Conservation (phyloP, 2,888 invertebrate genomes). For the Cheilosia urbana region DNA sequence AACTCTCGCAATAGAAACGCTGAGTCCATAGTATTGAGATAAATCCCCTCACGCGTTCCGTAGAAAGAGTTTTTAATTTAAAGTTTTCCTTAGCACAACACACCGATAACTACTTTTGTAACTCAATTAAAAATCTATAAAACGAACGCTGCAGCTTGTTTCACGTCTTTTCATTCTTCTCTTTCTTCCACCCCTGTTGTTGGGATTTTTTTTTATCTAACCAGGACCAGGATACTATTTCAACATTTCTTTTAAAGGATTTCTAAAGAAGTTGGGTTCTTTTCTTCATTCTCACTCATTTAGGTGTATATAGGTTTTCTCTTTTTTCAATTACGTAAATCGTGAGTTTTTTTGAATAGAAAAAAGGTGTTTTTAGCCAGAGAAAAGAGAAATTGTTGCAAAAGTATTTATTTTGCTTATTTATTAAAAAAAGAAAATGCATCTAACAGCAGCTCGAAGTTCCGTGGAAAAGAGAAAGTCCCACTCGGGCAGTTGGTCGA, state of each 20-base stretch:
- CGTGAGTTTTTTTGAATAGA: neutral
- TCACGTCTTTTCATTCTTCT: neutral
- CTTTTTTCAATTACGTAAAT: neutral
- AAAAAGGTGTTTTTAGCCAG: constrained; percentile 7
- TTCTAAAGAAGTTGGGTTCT: constrained; percentile 34
- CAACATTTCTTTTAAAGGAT: constrained; percentile 24
- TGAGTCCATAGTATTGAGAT: constrained; percentile 26
- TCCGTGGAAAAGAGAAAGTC: neutral
- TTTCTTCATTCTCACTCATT: constrained; percentile 17
- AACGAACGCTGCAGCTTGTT: constrained; percentile 18
- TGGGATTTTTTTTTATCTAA: neutral
- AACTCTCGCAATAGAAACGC: neutral
- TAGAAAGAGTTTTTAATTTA: constrained; percentile 59
- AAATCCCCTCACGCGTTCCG: constrained; percentile 32
- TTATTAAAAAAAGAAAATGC: constrained; percentile 21
- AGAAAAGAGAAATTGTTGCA: constrained; percentile 32
- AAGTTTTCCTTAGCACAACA: constrained; percentile 52
- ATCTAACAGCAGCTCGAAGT: constrained; percentile 21
- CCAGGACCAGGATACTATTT: constrained; percentile 20
- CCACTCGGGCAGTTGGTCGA: constrained; percentile 2
- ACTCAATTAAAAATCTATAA: constrained; percentile 71
- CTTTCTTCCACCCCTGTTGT: neutral
- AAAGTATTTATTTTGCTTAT: constrained; percentile 18
- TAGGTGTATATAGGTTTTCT: neutral
- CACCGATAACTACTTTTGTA: constrained; percentile 64